These are phyloP conservation scores for Anthoptus insignis DNA, from an alignment of 2,888 invertebrate genomes.

Conservation along the genomic window DNA sequence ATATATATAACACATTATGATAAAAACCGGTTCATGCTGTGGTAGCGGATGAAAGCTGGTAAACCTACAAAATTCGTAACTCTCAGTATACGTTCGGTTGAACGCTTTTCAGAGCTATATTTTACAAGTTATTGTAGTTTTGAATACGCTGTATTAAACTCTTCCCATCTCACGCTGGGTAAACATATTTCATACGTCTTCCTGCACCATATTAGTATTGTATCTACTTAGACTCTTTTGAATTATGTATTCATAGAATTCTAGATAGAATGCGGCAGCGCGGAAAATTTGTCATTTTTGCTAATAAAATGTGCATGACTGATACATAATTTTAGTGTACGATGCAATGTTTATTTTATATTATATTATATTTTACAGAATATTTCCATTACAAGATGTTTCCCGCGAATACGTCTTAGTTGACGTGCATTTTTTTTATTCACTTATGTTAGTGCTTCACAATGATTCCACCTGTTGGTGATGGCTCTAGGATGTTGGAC, in stretches of 20 bases:
- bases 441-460: too few relatives aligned
- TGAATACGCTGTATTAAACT: slow-evolving; percentile 5
- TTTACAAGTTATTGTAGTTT: slow-evolving; percentile 6
- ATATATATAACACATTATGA: too few relatives aligned
- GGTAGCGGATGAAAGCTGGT: too few relatives aligned
- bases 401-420: too few relatives aligned
- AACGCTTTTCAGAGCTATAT: slow-evolving; percentile 1
- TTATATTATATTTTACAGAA: too few relatives aligned
- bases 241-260: slow-evolving; percentile 33
- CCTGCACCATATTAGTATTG: slow-evolving; percentile 1
- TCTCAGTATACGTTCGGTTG: neutral
- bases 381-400: too few relatives aligned
- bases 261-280: slow-evolving; percentile 30
- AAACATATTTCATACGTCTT: neutral
- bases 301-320: slow-evolving; percentile 13
- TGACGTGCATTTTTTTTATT: too few relatives aligned
- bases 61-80: neutral
- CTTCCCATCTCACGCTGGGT: neutral
- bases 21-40: too few relatives aligned
- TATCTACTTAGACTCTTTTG: slow-evolving; percentile 10
- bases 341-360: too few relatives aligned
- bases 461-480: too few relatives aligned
- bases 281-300: slow-evolving; percentile 27
- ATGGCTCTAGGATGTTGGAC: too few relatives aligned
- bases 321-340: slow-evolving; percentile 9